Percentiles rank a stretch among this genome's conserved stretches.
Evolutionary conservation across 2,888 invertebrate species (phyloP).

Genomic region (Orthosia gothica): DNA sequence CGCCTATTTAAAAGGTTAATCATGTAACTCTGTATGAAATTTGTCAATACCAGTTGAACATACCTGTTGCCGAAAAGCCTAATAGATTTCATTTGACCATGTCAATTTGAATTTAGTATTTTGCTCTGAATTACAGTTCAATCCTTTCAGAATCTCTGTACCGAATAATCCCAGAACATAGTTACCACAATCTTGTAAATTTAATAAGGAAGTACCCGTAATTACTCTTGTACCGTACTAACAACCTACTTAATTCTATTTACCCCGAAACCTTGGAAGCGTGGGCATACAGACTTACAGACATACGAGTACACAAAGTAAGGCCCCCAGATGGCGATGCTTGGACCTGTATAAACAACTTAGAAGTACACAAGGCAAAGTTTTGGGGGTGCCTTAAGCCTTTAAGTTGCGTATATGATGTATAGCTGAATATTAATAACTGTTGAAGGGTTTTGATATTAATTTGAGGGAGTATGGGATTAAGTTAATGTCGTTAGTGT

Average conservation of each 20-base stretch:
- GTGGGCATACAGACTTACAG: conserved; percentile 37
- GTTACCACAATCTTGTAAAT: not conserved
- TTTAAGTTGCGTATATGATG: conserved; percentile 55
- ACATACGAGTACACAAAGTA: conserved; percentile 26
- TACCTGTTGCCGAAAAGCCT: not conserved
- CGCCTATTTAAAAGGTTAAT: too few species aligned
- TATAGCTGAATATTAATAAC: conserved; percentile 55
- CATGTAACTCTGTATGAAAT: too few species aligned
- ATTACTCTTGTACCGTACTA: conserved; percentile 11
- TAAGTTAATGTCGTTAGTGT: conserved; percentile 14
- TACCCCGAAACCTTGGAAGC: conserved; percentile 19
- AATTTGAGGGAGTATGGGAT: conserved; percentile 8
- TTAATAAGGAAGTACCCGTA: conserved; percentile 15
- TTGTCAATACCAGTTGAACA: too few species aligned
- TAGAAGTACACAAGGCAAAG: conserved; percentile 47
- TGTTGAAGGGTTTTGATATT: conserved; percentile 46
- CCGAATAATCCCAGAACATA: not conserved
- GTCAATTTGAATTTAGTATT: not conserved
- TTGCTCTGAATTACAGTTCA: not conserved
- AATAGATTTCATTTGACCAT: not conserved
- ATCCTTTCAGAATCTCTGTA: too few species aligned
- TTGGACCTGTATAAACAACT: conserved; percentile 62
- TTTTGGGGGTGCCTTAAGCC: conserved; percentile 60
- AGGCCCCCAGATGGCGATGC: conserved; percentile 44
- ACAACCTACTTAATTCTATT: conserved; percentile 46